phyloP scores from a whole-genome alignment of 2,113 vertebrate species.

The Calyptommatus sinebrachiatus region DNA sequence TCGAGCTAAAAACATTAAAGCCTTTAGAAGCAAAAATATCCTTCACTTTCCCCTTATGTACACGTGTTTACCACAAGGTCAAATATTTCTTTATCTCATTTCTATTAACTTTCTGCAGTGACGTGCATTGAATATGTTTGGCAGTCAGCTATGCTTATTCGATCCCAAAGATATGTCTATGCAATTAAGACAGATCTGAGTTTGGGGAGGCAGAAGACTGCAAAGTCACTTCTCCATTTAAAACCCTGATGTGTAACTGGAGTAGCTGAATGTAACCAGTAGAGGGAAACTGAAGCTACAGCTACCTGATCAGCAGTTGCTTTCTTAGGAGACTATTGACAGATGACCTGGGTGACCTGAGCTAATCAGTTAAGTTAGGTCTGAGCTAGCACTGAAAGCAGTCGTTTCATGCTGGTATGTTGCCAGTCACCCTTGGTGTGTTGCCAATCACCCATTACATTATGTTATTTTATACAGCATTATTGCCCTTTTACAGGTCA shows the following conservation, averaged over 20 bases:
- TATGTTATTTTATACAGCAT: too few relatives aligned
- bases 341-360: not conserved
- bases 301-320: not conserved
- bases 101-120: too few relatives aligned
- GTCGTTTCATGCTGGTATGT: not conserved
- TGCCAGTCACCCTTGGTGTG: too few relatives aligned
- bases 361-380: too few relatives aligned
- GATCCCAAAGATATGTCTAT: not conserved
- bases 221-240: not conserved
- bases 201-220: not conserved
- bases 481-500: too few relatives aligned
- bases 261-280: not conserved
- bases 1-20: not conserved
- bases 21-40: not conserved
- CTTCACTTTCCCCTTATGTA: not conserved
- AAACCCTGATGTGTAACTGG: not conserved
- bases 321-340: not conserved
- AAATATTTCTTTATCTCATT: not conserved
- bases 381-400: not conserved
- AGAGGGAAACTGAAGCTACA: not conserved
- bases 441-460: not conserved
- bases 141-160: too few relatives aligned
- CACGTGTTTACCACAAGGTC: not conserved
- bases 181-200: not conserved
- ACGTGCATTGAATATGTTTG: too few relatives aligned